Percentiles rank a stretch among this genome's conserved stretches.
Conservation (phyloP, 2,888 invertebrate species). For the Physocephala rufipes region DNA sequence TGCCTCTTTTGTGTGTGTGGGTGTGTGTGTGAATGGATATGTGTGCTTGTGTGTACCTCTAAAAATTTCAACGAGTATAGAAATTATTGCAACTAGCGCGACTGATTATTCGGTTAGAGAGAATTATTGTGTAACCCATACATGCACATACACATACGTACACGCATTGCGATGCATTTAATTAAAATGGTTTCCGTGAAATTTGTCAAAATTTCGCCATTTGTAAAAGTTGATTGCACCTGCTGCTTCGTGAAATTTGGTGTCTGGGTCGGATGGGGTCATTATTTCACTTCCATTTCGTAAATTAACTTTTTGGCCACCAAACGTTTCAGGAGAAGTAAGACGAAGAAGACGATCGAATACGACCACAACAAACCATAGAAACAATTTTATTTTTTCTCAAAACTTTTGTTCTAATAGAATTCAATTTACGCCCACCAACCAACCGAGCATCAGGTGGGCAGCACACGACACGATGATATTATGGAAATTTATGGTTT, state of each 20-base stretch:
- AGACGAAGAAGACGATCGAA: too few species aligned
- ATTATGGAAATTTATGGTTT: slow-evolving; percentile 40
- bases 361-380: slow-evolving; percentile 36
- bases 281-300: slow-evolving; percentile 55
- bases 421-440: slow-evolving; percentile 43
- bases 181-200: slow-evolving; percentile 26
- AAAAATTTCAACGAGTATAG: too few species aligned
- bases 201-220: slow-evolving; percentile 4
- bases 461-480: background rate
- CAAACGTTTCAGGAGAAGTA: slow-evolving; percentile 40
- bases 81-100: too few species aligned
- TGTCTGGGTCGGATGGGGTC: background rate
- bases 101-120: too few species aligned
- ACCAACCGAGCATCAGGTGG: slow-evolving; percentile 14
- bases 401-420: slow-evolving; percentile 56
- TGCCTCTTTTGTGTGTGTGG: too few species aligned
- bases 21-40: too few species aligned
- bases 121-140: background rate
- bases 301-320: slow-evolving; percentile 61
- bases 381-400: slow-evolving; percentile 59
- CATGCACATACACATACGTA: background rate
- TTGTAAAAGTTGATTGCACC: background rate
- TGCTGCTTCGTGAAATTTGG: too few species aligned
- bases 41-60: background rate
- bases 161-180: slow-evolving; percentile 21